Evolutionary conservation across 2,797 vertebrate species (phyloP).

Genomic region (Gymnocypris eckloni): DNA sequence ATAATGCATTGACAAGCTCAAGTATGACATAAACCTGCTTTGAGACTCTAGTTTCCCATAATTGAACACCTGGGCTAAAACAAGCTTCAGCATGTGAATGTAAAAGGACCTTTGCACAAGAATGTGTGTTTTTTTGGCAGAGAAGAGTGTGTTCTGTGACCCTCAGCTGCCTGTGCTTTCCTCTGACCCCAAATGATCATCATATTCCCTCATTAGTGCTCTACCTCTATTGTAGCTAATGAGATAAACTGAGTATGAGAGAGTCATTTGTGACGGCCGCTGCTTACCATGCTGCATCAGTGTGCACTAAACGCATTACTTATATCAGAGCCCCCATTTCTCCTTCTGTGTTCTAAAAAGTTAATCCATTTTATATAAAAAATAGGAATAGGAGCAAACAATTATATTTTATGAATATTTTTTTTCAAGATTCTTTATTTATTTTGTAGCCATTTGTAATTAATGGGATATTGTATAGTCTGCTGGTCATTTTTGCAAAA

Average conservation of each 20-base stretch:
- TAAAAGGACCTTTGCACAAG: not conserved
- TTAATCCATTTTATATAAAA: not conserved
- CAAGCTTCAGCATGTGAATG: conserved; percentile 9
- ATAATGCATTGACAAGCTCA: not conserved
- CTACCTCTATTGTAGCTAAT: not conserved
- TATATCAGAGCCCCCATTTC: not conserved
- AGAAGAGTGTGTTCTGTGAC: not conserved
- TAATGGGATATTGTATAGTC: not conserved
- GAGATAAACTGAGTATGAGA: not conserved
- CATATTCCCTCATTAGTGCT: conserved; percentile 25
- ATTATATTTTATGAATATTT: too few species aligned
- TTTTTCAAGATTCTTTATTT: too few species aligned
- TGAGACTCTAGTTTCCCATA: not conserved
- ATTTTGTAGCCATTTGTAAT: not conserved
- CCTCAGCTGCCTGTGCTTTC: conserved; percentile 18
- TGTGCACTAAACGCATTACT: not conserved
- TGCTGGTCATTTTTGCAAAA: not conserved
- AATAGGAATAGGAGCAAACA: too few species aligned
- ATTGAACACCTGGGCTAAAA: not conserved
- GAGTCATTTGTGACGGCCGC: not conserved
- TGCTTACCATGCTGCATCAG: not conserved
- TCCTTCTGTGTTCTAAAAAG: not conserved
- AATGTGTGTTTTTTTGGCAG: conserved; percentile 8
- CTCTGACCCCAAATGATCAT: conserved; percentile 2
- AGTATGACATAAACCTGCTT: not conserved